Percentiles rank a stretch among this genome's conserved stretches.
phyloP scores from a whole-genome alignment of 2,113 vertebrate genomes.

The Sinosuthora webbiana region DNA sequence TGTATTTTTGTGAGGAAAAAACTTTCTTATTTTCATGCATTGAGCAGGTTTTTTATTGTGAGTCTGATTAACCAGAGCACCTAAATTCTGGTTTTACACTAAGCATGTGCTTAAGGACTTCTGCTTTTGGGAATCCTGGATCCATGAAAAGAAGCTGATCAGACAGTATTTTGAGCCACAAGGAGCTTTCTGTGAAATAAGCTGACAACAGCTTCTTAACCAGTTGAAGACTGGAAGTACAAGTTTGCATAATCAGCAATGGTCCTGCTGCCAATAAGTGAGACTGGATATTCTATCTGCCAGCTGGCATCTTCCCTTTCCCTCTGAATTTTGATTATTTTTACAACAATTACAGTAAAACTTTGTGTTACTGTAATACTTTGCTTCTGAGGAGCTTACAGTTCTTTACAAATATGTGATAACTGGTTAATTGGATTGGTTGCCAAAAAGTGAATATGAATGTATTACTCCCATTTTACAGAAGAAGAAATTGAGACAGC shows the following conservation, averaged over 20 bases:
- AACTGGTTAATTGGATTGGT: conserved; percentile 17
- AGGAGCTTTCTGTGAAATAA: conserved; percentile 37
- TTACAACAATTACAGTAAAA: conserved; percentile 19
- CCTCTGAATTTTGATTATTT: conserved; percentile 36
- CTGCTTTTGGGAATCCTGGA: neutral
- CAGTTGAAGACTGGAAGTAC: conserved; percentile 38
- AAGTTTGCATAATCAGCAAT: conserved; percentile 1
- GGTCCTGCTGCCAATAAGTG: conserved; percentile 12
- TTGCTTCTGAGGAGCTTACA: neutral
- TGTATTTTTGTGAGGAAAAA: neutral
- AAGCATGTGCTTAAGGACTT: neutral
- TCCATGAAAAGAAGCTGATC: conserved; percentile 21
- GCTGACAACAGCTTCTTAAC: conserved; percentile 57
- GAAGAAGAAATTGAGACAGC: neutral
- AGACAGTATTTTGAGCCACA: conserved; percentile 31
- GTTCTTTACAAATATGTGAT: neutral
- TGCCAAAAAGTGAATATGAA: neutral
- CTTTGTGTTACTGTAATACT: neutral
- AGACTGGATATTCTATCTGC: conserved; percentile 15
- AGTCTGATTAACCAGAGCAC: neutral
- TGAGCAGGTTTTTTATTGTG: neutral
- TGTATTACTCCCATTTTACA: neutral
- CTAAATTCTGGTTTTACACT: neutral
- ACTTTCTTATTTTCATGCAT: neutral
- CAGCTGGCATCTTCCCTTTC: conserved; percentile 40